Evolutionary conservation across 1,140 invertebrate species (phyloP).

Genomic region (Paraescarpia echinospica): DNA sequence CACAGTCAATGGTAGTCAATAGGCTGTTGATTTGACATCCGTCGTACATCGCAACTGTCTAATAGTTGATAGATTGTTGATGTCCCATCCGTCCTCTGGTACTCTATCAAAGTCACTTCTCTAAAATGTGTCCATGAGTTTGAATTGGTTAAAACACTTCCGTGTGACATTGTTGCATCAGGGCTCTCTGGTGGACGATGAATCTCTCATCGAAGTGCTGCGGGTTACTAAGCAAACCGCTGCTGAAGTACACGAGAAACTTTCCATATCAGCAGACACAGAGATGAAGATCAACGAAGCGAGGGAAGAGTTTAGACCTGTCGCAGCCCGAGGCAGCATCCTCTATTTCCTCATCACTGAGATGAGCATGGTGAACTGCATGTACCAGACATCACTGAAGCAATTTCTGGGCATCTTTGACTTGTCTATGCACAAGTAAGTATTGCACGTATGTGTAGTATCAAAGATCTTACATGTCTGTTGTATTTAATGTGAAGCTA

Average conservation of each 20-base stretch:
- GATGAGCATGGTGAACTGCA: conserved; percentile 93
- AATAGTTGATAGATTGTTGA: neutral
- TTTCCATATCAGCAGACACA: neutral
- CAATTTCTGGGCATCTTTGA: conserved; percentile 73
- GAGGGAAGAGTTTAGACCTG: conserved; percentile 76
- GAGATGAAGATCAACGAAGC: neutral
- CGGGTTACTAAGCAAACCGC: conserved; percentile 87
- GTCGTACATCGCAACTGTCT: neutral
- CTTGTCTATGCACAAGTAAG: conserved; percentile 25
- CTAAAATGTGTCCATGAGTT: neutral
- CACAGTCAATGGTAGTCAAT: neutral
- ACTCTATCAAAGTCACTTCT: neutral
- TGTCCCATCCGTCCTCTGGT: neutral
- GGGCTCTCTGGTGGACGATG: conserved; percentile 92
- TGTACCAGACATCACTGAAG: conserved; percentile 97
- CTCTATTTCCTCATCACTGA: conserved; percentile 95
- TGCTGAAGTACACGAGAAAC: conserved; percentile 93
- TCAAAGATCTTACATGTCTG: neutral
- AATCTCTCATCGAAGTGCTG: conserved; percentile 88
- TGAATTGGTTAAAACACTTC: neutral
- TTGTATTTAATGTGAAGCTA: neutral
- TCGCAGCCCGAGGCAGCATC: conserved; percentile 90
- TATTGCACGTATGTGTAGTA: neutral
- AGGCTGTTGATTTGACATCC: neutral
- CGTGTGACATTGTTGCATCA: conserved; percentile 46